phyloP scores from a whole-genome alignment of 2,888 invertebrate species.

The Scrobipalpa costella region DNA sequence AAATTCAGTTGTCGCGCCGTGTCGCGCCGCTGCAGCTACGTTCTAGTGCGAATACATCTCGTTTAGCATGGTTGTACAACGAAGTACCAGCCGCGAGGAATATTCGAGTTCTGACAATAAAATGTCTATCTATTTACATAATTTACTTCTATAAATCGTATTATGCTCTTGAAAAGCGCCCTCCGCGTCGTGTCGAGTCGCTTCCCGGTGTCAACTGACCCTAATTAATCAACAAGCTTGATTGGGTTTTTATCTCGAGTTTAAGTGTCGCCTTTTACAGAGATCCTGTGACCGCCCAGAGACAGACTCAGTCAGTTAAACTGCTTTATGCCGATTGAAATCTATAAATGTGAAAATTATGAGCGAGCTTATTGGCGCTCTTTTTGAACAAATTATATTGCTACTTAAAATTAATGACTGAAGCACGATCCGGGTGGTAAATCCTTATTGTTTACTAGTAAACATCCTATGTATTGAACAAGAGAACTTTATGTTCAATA shows the following conservation, averaged over 20 bases:
- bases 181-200: no score
- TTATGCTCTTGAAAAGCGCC: no score
- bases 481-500: no score
- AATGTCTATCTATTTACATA: no score
- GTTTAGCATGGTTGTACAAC: no score
- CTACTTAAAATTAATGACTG: slow-evolving; percentile 1
- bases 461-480: background rate
- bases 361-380: slow-evolving; percentile 36
- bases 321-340: slow-evolving; percentile 41
- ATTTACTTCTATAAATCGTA: no score
- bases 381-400: background rate
- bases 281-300: slow-evolving; percentile 19
- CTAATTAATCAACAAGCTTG: slow-evolving; percentile 30
- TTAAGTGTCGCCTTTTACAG: slow-evolving; percentile 31
- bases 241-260: slow-evolving; percentile 35
- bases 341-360: slow-evolving; percentile 37
- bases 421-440: background rate
- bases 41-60: no score
- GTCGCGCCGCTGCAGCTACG: no score
- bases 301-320: slow-evolving; percentile 27
- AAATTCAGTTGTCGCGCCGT: no score
- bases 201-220: no score
- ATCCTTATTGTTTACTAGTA: background rate
- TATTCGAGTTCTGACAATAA: no score
- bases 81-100: no score